Conservation (phyloP, 2,888 invertebrate genomes). For the Heteromurus nitidus region DNA sequence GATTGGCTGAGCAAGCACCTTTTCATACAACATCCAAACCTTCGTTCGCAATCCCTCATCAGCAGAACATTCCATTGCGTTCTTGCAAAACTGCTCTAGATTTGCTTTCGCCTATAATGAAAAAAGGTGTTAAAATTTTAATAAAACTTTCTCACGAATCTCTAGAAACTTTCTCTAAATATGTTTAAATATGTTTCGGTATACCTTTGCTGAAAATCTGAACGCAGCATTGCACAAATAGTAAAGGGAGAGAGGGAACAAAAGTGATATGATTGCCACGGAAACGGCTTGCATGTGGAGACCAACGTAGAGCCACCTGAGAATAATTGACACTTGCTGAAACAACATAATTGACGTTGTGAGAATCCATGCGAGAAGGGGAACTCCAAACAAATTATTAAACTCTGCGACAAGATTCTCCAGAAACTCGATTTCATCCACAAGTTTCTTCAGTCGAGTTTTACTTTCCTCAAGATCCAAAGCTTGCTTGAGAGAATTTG, state of each 20-base stretch:
- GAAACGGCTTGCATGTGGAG: not conserved
- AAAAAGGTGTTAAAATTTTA: not conserved
- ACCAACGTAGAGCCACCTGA: constrained; percentile 17
- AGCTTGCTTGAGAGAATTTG: not conserved
- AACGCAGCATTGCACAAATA: constrained; percentile 27
- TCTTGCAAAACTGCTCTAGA: not conserved
- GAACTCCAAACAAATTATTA: constrained; percentile 29
- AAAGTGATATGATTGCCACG: not conserved
- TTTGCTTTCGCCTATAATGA: not conserved
- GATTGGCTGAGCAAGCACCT: not conserved
- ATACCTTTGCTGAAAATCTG: constrained; percentile 4
- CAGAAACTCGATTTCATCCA: constrained; percentile 1
- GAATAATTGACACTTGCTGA: constrained; percentile 14
- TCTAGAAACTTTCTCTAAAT: no score
- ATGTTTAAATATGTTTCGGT: not conserved
- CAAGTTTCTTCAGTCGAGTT: not conserved
- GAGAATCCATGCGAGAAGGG: constrained; percentile 12
- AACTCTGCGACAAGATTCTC: constrained; percentile 18
- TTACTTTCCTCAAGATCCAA: not conserved
- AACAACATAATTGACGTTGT: not conserved
- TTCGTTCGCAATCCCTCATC: not conserved
- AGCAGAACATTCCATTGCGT: not conserved
- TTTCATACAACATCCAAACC: constrained; percentile 1
- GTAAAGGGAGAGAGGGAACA: constrained; percentile 2
- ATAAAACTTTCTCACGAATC: not conserved